Conservation (phyloP, 1,140 invertebrate genomes). For the Drosophila lini region DNA sequence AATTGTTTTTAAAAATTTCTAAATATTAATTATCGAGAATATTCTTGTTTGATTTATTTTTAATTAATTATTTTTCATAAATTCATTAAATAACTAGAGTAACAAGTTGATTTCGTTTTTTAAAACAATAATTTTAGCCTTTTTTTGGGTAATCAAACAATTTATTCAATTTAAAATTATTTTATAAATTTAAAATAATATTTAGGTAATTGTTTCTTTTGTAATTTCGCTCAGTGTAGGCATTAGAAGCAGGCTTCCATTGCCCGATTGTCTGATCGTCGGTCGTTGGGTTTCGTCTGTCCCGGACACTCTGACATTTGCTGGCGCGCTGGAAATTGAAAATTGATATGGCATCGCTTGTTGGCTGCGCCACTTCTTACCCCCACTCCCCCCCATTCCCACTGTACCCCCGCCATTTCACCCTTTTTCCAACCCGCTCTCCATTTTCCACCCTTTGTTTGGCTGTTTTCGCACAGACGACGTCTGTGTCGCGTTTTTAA, state of each 20-base stretch:
- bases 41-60: neutral
- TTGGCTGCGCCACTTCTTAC: slow-evolving; percentile 6
- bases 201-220: too few species aligned
- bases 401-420: neutral
- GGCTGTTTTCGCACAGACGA: slow-evolving; percentile 48
- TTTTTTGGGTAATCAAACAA: neutral
- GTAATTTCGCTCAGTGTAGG: slow-evolving; percentile 11
- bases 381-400: neutral
- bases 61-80: neutral
- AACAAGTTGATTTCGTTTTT: neutral
- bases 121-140: neutral
- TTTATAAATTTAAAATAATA: neutral
- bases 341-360: slow-evolving; percentile 74
- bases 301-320: slow-evolving; percentile 58
- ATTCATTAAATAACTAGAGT: neutral
- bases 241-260: slow-evolving; percentile 12
- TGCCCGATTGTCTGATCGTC: slow-evolving; percentile 7
- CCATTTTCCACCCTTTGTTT: slow-evolving; percentile 26
- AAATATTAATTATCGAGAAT: neutral
- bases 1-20: neutral
- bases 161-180: neutral
- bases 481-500: slow-evolving; percentile 63
- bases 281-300: slow-evolving; percentile 24
- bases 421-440: neutral
- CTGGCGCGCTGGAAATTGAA: slow-evolving; percentile 64